Percentiles rank a stretch among this genome's conserved stretches.
Conservation (phyloP, 2,888 invertebrate species). For the Harpagoxenus sublaevis region DNA sequence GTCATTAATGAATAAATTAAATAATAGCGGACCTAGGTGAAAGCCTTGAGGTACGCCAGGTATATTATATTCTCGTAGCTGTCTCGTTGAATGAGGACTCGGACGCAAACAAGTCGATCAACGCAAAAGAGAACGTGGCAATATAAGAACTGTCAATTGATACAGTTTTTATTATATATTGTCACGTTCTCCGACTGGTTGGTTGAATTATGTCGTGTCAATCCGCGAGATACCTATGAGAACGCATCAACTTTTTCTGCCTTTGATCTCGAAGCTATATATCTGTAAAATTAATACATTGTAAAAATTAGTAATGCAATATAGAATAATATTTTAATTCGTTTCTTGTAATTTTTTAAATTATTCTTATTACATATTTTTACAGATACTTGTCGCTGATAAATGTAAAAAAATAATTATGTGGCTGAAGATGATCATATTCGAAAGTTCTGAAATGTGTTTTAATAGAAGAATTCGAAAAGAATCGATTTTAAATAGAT, state of each 20-base stretch:
- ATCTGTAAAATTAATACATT: neutral
- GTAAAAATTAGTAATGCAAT: neutral
- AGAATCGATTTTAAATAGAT: neutral
- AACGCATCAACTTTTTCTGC: neutral
- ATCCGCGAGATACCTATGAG: neutral
- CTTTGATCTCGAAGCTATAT: neutral
- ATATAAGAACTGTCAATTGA: constrained; percentile 9
- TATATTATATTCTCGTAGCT: neutral
- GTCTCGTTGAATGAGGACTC: neutral
- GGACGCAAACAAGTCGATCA: constrained; percentile 10
- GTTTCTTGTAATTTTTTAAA: neutral
- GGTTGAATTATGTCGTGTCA: neutral
- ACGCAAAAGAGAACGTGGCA: neutral
- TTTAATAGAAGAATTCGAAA: neutral
- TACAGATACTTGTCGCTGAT: neutral
- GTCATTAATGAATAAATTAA: too few relatives aligned
- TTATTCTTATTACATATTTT: neutral
- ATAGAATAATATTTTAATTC: neutral
- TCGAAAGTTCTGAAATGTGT: neutral
- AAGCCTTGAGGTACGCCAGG: too few relatives aligned
- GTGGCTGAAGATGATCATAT: neutral
- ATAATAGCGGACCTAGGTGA: too few relatives aligned
- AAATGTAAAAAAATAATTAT: neutral
- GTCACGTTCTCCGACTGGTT: neutral
- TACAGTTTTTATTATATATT: constrained; percentile 25